phyloP scores from a whole-genome alignment of 1,140 invertebrate genomes.

The Eciton burchellii region DNA sequence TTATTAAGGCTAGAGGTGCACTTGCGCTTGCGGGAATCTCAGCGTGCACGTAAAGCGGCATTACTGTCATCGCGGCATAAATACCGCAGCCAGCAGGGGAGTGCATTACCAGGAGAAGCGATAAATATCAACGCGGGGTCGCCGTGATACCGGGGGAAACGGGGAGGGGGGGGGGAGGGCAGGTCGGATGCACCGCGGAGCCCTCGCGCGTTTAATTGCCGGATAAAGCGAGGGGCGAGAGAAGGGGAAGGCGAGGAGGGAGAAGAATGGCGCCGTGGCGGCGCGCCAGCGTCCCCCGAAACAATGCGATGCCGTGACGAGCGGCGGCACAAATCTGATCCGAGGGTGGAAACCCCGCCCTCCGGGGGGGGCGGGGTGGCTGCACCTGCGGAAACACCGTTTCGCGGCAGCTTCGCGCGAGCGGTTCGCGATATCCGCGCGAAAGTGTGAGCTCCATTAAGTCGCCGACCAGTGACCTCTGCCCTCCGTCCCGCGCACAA shows the following conservation, averaged over 20 bases:
- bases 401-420: background rate
- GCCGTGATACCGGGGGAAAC: constrained; percentile 25
- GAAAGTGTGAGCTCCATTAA: constrained; percentile 29
- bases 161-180: too few species aligned
- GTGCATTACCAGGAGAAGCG: background rate
- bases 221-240: constrained; percentile 25
- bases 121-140: constrained; percentile 31
- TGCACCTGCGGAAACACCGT: background rate
- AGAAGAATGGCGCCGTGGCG: constrained; percentile 34
- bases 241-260: too few species aligned
- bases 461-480: background rate
- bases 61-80: constrained; percentile 24
- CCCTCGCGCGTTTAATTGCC: constrained; percentile 57
- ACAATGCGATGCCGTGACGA: constrained; percentile 39
- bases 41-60: constrained; percentile 20
- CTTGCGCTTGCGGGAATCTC: constrained; percentile 22
- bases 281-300: constrained; percentile 38
- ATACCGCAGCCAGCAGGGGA: constrained; percentile 9
- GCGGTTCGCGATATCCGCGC: background rate
- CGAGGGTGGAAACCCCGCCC: background rate
- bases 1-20: background rate
- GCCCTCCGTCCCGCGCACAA: background rate
- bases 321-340: background rate
- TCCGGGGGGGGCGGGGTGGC: background rate
- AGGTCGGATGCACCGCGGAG: background rate